Conservation (phyloP, 2,113 vertebrate species). For the Carassius auratus region DNA sequence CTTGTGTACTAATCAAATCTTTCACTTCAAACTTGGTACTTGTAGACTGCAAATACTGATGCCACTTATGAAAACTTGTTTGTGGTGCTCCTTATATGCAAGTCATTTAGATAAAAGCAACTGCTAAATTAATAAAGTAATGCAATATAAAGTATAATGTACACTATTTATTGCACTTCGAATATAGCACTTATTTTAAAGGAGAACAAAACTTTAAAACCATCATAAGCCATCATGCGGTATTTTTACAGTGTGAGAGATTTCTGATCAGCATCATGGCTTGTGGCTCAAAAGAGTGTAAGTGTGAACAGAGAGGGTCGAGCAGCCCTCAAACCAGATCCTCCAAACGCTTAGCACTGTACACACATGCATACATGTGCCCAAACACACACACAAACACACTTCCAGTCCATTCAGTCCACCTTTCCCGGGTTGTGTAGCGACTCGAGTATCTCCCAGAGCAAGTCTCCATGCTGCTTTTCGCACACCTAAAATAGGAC, state of each 20-base stretch:
- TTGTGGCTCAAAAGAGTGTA: neutral
- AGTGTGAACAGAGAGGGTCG: conserved; percentile 1
- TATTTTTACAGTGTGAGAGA: neutral
- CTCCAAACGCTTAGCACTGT: neutral
- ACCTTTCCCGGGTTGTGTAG: conserved; percentile 17
- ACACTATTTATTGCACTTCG: too few relatives aligned
- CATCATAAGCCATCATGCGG: neutral
- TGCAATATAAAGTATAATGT: neutral
- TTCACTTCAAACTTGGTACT: too few relatives aligned
- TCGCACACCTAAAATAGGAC: conserved; percentile 39
- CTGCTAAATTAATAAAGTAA: neutral
- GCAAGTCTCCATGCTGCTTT: conserved; percentile 33
- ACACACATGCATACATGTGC: neutral
- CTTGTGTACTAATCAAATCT: too few relatives aligned
- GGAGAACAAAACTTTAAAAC: too few relatives aligned
- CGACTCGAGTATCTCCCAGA: conserved; percentile 11
- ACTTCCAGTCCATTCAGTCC: conserved; percentile 36
- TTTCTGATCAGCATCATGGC: neutral
- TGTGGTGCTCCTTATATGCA: too few relatives aligned
- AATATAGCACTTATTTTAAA: too few relatives aligned
- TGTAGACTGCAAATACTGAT: too few relatives aligned
- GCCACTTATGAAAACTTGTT: too few relatives aligned
- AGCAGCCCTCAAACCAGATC: neutral
- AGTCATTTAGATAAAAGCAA: too few relatives aligned
- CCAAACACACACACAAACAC: conserved; percentile 12